A percentile compares a stretch with the other conserved stretches of the same genome.
These are phyloP conservation scores for Stigmatopora argus DNA, from an alignment of 2,113 vertebrate species.

Conservation along the genomic window DNA sequence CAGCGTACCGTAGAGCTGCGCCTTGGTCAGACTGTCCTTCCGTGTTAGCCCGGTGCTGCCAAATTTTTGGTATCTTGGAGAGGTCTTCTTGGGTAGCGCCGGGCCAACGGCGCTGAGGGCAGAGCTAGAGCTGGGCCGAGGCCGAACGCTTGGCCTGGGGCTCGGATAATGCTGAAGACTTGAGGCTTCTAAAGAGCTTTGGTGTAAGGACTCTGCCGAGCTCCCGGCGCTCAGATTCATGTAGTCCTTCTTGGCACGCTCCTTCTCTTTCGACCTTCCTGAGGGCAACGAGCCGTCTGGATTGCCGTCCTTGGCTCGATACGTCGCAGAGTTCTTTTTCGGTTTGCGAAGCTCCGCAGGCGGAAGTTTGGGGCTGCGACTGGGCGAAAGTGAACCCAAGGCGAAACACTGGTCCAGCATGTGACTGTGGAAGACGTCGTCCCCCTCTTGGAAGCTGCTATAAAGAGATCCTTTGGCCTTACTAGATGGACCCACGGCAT, in stretches of 20 bases:
- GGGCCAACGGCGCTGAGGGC: slow-evolving; percentile 66
- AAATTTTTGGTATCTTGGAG: slow-evolving; percentile 83
- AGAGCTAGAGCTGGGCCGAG: slow-evolving; percentile 62
- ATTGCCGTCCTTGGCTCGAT: slow-evolving; percentile 73
- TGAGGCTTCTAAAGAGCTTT: slow-evolving; percentile 80
- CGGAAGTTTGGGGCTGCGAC: slow-evolving; percentile 62
- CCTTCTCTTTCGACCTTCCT: slow-evolving; percentile 78
- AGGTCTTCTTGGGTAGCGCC: slow-evolving; percentile 72
- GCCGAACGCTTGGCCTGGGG: slow-evolving; percentile 55
- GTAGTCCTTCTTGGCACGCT: slow-evolving; percentile 74
- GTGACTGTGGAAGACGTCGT: slow-evolving; percentile 78
- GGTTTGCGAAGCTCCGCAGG: slow-evolving; percentile 72
- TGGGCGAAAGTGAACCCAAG: slow-evolving; percentile 54
- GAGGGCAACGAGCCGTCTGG: slow-evolving; percentile 81
- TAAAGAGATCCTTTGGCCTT: slow-evolving; percentile 80
- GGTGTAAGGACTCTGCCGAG: slow-evolving; percentile 82
- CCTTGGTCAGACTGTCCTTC: slow-evolving; percentile 96
- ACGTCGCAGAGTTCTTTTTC: slow-evolving; percentile 71
- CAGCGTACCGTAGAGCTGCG: slow-evolving; percentile 94
- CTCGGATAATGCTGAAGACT: slow-evolving; percentile 80
- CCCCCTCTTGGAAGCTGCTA: slow-evolving; percentile 85
- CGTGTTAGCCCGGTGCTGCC: slow-evolving; percentile 85
- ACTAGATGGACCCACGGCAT: slow-evolving; percentile 64
- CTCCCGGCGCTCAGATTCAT: slow-evolving; percentile 78
- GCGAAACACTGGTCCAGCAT: slow-evolving; percentile 80